phyloP scores from a whole-genome alignment of 2,113 vertebrate genomes.

The Spilogale gracilis region DNA sequence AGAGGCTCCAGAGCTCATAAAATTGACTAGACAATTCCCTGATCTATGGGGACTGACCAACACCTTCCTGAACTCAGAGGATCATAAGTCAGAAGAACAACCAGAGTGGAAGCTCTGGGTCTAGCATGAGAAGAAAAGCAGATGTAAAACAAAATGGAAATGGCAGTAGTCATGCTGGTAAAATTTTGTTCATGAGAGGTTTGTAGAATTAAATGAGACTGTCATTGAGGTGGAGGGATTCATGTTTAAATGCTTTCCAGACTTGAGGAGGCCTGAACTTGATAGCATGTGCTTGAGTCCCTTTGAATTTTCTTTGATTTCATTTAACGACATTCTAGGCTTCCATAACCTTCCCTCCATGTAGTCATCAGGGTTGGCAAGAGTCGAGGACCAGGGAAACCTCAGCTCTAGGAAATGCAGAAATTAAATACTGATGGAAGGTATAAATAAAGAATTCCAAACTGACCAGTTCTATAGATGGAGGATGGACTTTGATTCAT shows the following conservation, averaged over 20 bases:
- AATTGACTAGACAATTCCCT: conserved; percentile 55
- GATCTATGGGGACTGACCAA: conserved; percentile 68
- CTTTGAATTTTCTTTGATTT: conserved; percentile 47
- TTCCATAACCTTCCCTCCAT: background rate
- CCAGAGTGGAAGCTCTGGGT: conserved; percentile 9
- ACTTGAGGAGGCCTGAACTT: background rate
- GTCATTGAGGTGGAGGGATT: background rate
- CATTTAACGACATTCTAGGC: background rate
- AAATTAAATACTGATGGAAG: conserved; percentile 40
- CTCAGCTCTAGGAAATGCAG: background rate
- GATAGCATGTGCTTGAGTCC: background rate
- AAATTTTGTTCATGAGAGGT: conserved; percentile 44
- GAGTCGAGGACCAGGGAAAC: background rate
- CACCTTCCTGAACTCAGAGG: conserved; percentile 62
- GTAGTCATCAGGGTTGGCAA: background rate
- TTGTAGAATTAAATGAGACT: conserved; percentile 55
- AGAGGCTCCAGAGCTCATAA: conserved; percentile 52
- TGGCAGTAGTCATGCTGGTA: background rate
- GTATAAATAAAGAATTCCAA: background rate
- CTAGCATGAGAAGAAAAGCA: background rate
- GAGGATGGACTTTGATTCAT: background rate
- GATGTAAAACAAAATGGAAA: conserved; percentile 65
- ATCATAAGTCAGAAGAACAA: conserved; percentile 56
- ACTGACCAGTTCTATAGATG: background rate
- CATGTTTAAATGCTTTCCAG: background rate